Percentiles rank a stretch among this genome's conserved stretches.
These are phyloP conservation scores for Drosophila orosa DNA, from an alignment of 1,140 invertebrate species.

Conservation along the genomic window DNA sequence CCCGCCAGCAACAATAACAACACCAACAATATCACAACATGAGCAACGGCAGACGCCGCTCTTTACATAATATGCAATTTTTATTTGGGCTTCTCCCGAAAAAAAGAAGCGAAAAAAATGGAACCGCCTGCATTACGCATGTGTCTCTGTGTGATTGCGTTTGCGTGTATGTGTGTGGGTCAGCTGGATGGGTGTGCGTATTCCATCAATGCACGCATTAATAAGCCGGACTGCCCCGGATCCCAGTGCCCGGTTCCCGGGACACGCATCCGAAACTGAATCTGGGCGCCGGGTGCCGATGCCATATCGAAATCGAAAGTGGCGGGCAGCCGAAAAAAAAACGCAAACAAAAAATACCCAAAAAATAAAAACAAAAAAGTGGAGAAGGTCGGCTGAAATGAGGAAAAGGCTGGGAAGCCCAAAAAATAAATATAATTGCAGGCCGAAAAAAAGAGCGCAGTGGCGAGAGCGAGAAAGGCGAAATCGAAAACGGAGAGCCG, in stretches of 20 bases:
- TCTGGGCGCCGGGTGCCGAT: constrained; percentile 60
- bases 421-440: constrained; percentile 79
- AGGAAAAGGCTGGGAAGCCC: constrained; percentile 33
- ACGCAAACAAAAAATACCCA: constrained; percentile 8
- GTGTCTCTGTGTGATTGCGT: constrained; percentile 30
- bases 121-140: constrained; percentile 68
- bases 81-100: constrained; percentile 67
- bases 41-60: constrained; percentile 57
- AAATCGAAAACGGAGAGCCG: constrained; percentile 57
- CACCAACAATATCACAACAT: constrained; percentile 30
- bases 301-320: constrained; percentile 66
- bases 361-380: constrained; percentile 9
- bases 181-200: constrained; percentile 54
- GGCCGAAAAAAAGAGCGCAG: constrained; percentile 36
- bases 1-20: constrained; percentile 38
- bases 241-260: constrained; percentile 10
- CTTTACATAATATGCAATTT: constrained; percentile 83
- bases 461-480: constrained; percentile 13
- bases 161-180: constrained; percentile 17
- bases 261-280: constrained; percentile 51
- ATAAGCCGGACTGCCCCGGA: constrained; percentile 60
- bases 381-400: constrained; percentile 35
- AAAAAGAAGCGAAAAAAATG: constrained; percentile 42
- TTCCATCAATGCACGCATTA: constrained; percentile 81
- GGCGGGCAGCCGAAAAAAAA: constrained; percentile 44